A percentile compares a stretch with the other conserved stretches of the same genome.
Evolutionary conservation across 2,113 vertebrate species (phyloP).

Genomic region (Globicephala melas): DNA sequence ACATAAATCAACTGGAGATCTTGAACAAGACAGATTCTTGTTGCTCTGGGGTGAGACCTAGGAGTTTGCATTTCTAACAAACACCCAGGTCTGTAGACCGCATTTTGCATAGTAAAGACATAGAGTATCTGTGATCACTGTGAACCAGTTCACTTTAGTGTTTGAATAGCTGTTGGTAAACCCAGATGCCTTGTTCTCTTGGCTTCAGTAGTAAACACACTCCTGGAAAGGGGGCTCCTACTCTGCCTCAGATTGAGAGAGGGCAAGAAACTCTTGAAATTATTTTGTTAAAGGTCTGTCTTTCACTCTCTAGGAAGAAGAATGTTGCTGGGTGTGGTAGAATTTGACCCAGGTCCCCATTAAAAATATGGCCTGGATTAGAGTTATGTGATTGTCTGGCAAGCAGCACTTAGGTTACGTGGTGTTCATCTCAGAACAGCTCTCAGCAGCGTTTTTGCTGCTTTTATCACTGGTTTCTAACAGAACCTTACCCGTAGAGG

Average conservation of each 20-base stretch:
- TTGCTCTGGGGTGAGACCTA: no score
- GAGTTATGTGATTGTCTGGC: not conserved
- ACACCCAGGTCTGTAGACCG: not conserved
- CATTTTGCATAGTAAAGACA: not conserved
- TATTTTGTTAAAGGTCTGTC: not conserved
- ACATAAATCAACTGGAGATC: no score
- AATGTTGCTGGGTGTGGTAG: not conserved
- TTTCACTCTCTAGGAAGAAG: not conserved
- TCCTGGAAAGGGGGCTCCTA: not conserved
- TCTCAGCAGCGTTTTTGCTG: not conserved
- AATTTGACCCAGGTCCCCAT: not conserved
- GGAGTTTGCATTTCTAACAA: not conserved
- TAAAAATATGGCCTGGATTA: not conserved
- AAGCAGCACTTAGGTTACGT: not conserved
- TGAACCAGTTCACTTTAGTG: not conserved
- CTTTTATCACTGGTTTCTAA: not conserved
- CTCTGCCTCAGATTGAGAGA: not conserved
- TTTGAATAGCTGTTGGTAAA: not conserved
- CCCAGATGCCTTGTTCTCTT: not conserved
- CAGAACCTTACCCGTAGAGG: slow-evolving; percentile 4
- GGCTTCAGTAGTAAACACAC: not conserved
- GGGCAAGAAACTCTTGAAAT: not conserved
- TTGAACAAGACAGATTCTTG: no score
- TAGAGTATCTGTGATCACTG: not conserved
- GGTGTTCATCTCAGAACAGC: slow-evolving; percentile 25